Percentiles rank a stretch among this genome's conserved stretches.
phyloP scores from a whole-genome alignment of 1,140 invertebrate species.

The Euura saliciscinereae region DNA sequence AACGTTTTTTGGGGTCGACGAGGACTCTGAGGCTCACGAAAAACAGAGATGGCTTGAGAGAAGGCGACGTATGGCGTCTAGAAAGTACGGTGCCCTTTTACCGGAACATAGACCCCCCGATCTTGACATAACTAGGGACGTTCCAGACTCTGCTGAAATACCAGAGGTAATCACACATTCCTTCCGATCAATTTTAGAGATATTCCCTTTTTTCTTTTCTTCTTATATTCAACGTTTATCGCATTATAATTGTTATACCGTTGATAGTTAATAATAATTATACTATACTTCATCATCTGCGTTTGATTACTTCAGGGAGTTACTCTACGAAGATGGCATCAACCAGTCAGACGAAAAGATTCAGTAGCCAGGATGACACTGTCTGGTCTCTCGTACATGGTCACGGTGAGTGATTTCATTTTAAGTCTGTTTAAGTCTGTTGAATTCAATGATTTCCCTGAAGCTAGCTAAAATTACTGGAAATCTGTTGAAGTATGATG shows the following conservation, averaged over 20 bases:
- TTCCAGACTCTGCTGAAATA: constrained; percentile 53
- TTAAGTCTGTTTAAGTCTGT: too few relatives aligned
- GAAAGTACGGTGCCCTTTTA: constrained; percentile 70
- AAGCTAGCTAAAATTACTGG: too few relatives aligned
- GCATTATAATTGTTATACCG: constrained; percentile 21
- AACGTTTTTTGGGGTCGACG: constrained; percentile 79
- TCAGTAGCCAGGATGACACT: constrained; percentile 73
- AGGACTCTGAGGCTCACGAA: constrained; percentile 73
- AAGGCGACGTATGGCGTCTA: constrained; percentile 73
- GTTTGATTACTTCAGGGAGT: constrained; percentile 48
- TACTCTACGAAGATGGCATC: constrained; percentile 55
- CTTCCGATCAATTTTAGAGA: not conserved
- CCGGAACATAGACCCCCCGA: constrained; percentile 64
- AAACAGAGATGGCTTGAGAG: constrained; percentile 76
- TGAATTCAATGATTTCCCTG: too few relatives aligned
- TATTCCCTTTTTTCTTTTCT: not conserved
- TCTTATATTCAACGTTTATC: constrained; percentile 4
- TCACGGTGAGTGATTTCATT: constrained; percentile 65
- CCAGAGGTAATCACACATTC: constrained; percentile 44
- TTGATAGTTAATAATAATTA: constrained; percentile 28
- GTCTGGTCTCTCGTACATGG: constrained; percentile 71
- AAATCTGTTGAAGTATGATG: too few relatives aligned
- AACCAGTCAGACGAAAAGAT: constrained; percentile 66
- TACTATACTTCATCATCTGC: constrained; percentile 39
- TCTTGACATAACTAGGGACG: constrained; percentile 66